phyloP scores from a whole-genome alignment of 2,888 invertebrate genomes.

The Zonitis immaculata region DNA sequence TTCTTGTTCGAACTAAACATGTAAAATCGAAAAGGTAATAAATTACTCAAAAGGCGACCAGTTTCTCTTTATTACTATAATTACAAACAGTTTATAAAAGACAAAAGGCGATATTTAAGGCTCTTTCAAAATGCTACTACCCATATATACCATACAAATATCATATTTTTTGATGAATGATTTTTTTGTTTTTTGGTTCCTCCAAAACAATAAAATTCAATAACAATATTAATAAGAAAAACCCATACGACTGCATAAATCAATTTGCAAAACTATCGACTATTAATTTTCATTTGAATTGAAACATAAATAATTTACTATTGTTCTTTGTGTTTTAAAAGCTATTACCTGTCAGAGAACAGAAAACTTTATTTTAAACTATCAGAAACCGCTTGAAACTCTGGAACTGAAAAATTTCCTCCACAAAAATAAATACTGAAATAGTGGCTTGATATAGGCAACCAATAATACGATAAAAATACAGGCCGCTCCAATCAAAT shows the following conservation, averaged over 20 bases:
- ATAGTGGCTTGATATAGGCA: not conserved
- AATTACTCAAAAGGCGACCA: conserved; percentile 17
- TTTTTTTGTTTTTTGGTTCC: not conserved
- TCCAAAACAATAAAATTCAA: not conserved
- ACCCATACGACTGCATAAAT: too few species aligned
- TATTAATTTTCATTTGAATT: too few species aligned
- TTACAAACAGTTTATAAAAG: conserved; percentile 19
- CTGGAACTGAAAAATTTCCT: too few species aligned
- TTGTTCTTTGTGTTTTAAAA: too few species aligned
- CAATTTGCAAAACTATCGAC: too few species aligned
- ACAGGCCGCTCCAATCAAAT: not conserved
- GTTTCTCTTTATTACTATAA: conserved; percentile 15
- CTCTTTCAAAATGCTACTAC: not conserved
- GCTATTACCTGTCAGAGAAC: too few species aligned
- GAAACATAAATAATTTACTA: too few species aligned
- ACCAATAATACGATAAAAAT: not conserved
- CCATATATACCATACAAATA: conserved; percentile 39
- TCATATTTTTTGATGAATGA: conserved; percentile 22
- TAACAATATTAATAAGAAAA: too few species aligned
- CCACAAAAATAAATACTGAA: not conserved
- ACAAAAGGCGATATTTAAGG: conserved; percentile 16
- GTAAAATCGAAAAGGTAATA: conserved; percentile 12
- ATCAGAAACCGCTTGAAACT: too few species aligned
- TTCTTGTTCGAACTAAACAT: conserved; percentile 10
- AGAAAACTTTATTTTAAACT: too few species aligned